Conservation (phyloP, 2,888 invertebrate species). For the Philhelius pedissequus region DNA sequence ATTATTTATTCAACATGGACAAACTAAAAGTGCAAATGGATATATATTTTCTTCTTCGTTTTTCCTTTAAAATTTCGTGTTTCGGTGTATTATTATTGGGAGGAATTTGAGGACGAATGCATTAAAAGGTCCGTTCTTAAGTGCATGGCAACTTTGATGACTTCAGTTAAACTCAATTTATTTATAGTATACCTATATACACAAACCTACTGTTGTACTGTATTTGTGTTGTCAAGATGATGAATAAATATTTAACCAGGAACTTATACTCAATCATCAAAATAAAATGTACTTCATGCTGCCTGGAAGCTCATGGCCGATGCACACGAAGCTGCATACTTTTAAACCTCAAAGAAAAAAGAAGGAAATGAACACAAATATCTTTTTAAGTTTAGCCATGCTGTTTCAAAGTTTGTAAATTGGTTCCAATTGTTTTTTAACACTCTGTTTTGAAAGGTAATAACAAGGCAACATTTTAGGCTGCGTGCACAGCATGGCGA, state of each 20-base stretch:
- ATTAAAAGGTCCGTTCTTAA: conserved; percentile 53
- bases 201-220: too few species aligned
- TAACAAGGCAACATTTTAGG: too few species aligned
- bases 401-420: too few species aligned
- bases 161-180: conserved; percentile 60
- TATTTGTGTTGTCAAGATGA: conserved; percentile 35
- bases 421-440: too few species aligned
- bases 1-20: conserved; percentile 65
- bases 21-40: conserved; percentile 66
- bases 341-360: neutral
- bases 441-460: too few species aligned
- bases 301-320: neutral
- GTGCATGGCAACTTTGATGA: conserved; percentile 58
- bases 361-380: neutral
- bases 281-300: neutral
- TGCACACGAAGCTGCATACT: neutral
- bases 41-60: conserved; percentile 23
- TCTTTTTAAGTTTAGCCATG: neutral
- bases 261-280: conserved; percentile 6
- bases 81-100: neutral
- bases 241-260: conserved; percentile 18
- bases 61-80: conserved; percentile 29
- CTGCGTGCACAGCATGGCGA: too few species aligned
- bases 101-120: conserved; percentile 4
- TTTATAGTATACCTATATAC: conserved; percentile 26